Evolutionary conservation across 2,113 vertebrate genomes (phyloP), one percentile per base, ranked within the genome.

Genomic region (Scortum barcoo): DNA sequence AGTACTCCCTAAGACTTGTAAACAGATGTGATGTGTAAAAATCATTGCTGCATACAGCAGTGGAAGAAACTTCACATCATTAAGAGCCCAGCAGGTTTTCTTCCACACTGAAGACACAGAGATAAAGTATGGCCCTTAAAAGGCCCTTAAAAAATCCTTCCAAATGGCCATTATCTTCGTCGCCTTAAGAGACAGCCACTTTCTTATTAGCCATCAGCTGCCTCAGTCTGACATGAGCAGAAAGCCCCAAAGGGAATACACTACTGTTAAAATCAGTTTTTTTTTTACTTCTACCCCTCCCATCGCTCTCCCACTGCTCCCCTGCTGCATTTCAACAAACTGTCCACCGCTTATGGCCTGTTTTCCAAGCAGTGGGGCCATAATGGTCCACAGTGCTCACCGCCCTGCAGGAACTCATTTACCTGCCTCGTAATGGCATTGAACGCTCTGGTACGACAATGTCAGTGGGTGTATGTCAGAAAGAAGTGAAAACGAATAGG

Each of bases 141-240:
- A 76, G 69, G 67, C 53, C 62, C 36, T 73, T 48, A 48, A 68
- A 80, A 46, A 51, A 85, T 79, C 46, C 54, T 16, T 76, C 60
- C 73, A 65, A 57, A 83, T 62, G 54, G 26, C 72, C 81, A 77
- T 67, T 50, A 69, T 51, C 40, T 50, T 60, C 42, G 66, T 77
- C 66, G 62, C 65, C 70, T 83, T 69, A 86, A 86, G 85, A 85
- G 63, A 76, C 40, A 42, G 19, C n/a, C 44, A 63, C 42, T 76
- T 50, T 76, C 53, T 33, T 46, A 48, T 50, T 2, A 70, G 57
- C 73, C 78, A 76, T 46, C 2, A 28, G 60, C 51, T 53, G 70
- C 54, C 44, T 61, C 69, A 28, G 48, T 54, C 71, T 1, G 46
- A 42, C 26, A 78, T 51, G 58, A 81, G 69, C 36, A 76, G 26